Percentiles rank a stretch among this genome's conserved stretches.
Conservation (phyloP, 2,888 invertebrate species). For the Gastracanthus pulcherrimus region DNA sequence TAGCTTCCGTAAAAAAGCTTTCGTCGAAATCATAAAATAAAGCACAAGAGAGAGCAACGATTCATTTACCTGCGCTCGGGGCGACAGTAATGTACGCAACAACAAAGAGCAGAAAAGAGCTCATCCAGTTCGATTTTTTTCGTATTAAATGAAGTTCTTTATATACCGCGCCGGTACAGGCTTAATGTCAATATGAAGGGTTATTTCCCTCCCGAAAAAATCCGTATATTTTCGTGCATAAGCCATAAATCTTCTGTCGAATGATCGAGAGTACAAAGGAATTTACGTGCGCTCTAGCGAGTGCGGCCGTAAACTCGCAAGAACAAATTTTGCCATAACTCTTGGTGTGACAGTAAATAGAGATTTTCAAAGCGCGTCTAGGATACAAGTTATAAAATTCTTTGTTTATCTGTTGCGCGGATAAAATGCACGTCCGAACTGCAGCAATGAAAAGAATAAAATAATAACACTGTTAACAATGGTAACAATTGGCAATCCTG, state of each 20-base stretch:
- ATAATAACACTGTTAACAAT: too few relatives aligned
- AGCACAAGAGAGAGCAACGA: neutral
- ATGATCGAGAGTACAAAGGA: conserved; percentile 54
- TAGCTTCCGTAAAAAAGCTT: neutral
- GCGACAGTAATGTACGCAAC: neutral
- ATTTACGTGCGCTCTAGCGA: conserved; percentile 41
- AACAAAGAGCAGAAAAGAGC: neutral
- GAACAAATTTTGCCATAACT: conserved; percentile 55
- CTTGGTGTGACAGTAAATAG: conserved; percentile 52
- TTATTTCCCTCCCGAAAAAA: conserved; percentile 13
- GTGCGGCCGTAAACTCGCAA: conserved; percentile 32
- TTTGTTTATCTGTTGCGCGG: conserved; percentile 7
- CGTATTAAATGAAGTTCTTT: conserved; percentile 29
- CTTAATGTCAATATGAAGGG: conserved; percentile 40
- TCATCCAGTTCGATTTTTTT: neutral
- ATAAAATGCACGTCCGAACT: too few relatives aligned
- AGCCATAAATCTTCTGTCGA: conserved; percentile 41
- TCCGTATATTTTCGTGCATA: conserved; percentile 35
- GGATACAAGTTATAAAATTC: conserved; percentile 30
- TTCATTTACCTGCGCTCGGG: neutral
- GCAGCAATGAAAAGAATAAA: neutral
- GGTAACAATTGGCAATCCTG: too few relatives aligned
- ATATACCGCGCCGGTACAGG: conserved; percentile 5
- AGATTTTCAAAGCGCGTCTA: conserved; percentile 43
- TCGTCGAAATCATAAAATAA: neutral